phyloP scores from a whole-genome alignment of 2,797 vertebrate genomes.

The Poeciliopsis gracilis region DNA sequence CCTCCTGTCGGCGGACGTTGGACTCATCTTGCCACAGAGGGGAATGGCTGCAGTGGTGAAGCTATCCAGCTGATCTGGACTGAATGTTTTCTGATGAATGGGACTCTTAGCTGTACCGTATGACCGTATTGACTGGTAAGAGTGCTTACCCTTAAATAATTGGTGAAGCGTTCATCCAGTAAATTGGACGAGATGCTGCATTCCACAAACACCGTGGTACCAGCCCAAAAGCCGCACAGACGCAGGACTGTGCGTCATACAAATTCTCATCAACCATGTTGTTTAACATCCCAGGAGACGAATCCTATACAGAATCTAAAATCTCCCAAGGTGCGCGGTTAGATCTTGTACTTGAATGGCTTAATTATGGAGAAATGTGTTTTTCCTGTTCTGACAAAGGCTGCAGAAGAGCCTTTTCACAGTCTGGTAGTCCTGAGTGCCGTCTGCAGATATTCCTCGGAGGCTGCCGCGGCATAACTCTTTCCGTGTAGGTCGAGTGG shows the following conservation, averaged over 20 bases:
- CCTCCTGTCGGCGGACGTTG: background rate
- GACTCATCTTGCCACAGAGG: background rate
- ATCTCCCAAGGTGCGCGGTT: background rate
- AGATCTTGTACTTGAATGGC: background rate
- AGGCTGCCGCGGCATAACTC: constrained; percentile 9
- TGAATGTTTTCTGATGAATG: background rate
- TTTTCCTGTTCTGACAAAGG: background rate
- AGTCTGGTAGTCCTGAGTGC: background rate
- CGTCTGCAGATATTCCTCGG: constrained; percentile 1
- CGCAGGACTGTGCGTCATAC: background rate
- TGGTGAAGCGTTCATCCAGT: constrained; percentile 1
- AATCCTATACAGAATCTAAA: background rate
- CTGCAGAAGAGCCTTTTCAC: background rate
- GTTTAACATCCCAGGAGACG: background rate
- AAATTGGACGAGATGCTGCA: constrained; percentile 5
- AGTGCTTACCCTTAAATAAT: constrained; percentile 14
- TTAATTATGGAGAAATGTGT: background rate
- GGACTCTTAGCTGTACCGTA: background rate
- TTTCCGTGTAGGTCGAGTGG: background rate
- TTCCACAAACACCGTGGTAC: background rate
- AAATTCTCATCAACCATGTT: background rate
- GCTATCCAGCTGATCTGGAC: background rate
- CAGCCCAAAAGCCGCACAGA: background rate
- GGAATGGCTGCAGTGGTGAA: background rate
- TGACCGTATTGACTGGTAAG: constrained; percentile 6